Evolutionary conservation across 2,113 vertebrate species (phyloP).

Genomic region (Indri indri): DNA sequence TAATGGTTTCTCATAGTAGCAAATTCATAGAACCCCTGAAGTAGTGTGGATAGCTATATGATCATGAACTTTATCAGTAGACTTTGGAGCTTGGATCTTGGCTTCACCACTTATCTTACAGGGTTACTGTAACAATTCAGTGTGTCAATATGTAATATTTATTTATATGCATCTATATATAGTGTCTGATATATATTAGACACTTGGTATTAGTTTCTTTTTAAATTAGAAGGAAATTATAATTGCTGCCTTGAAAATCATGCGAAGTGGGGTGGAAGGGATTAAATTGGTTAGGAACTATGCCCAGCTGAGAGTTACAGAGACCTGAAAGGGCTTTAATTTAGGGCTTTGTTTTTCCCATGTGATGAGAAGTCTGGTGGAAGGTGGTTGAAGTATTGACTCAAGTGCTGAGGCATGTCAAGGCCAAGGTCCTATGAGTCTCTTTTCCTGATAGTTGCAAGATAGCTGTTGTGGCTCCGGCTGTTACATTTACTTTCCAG

Average conservation of each 20-base stretch:
- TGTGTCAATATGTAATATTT: neutral
- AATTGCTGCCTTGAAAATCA: neutral
- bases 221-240: constrained; percentile 22
- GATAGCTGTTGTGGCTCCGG: neutral
- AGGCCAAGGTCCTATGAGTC: neutral
- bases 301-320: neutral
- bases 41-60: neutral
- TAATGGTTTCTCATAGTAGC: neutral
- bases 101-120: neutral
- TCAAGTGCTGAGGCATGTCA: neutral
- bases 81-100: neutral
- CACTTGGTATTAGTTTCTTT: neutral
- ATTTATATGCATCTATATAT: neutral
- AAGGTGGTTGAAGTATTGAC: neutral
- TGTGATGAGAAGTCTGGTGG: neutral
- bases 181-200: neutral
- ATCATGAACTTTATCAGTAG: neutral
- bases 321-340: neutral
- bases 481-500: neutral
- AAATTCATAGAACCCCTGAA: neutral
- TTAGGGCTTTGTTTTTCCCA: neutral
- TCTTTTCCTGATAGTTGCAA: neutral
- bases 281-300: neutral
- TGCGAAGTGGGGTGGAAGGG: neutral
- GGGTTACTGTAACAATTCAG: neutral